A percentile compares a stretch with the other conserved stretches of the same genome.
Conservation (phyloP, 23 tunicate species). For the Ciona savignyi region DNA sequence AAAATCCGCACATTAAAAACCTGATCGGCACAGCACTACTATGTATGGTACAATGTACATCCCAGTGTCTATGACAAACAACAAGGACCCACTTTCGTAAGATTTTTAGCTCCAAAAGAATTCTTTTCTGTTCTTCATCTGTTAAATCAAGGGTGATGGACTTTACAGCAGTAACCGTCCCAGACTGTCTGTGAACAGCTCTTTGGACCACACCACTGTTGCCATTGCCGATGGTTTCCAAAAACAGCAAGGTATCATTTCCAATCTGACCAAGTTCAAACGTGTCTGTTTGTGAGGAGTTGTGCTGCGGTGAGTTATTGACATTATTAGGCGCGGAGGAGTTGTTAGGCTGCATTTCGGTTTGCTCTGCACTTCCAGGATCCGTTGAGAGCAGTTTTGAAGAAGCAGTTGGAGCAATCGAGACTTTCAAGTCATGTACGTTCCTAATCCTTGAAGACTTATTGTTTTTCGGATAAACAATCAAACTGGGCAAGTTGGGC, state of each 20-base stretch:
- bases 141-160: constrained; percentile 78
- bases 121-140: constrained; percentile 81
- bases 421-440: constrained; percentile 57
- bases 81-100: constrained; percentile 25
- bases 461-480: constrained; percentile 57
- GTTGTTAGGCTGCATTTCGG: too few relatives aligned
- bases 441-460: constrained; percentile 66
- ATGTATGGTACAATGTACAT: too few relatives aligned
- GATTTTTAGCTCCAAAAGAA: constrained; percentile 62
- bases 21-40: too few relatives aligned
- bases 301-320: background rate
- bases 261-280: constrained; percentile 31
- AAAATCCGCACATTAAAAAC: too few relatives aligned
- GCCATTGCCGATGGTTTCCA: constrained; percentile 81
- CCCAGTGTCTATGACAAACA: too few relatives aligned
- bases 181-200: constrained; percentile 60
- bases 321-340: background rate
- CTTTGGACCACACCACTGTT: constrained; percentile 83
- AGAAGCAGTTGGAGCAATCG: constrained; percentile 63
- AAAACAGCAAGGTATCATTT: constrained; percentile 36
- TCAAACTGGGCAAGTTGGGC: background rate
- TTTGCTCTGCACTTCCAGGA: too few relatives aligned
- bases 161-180: constrained; percentile 61
- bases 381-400: constrained; percentile 14
- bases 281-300: background rate